Base-by-base conservation (phyloP, 2,888 invertebrate genomes). In the Globia sparganii region DNA sequence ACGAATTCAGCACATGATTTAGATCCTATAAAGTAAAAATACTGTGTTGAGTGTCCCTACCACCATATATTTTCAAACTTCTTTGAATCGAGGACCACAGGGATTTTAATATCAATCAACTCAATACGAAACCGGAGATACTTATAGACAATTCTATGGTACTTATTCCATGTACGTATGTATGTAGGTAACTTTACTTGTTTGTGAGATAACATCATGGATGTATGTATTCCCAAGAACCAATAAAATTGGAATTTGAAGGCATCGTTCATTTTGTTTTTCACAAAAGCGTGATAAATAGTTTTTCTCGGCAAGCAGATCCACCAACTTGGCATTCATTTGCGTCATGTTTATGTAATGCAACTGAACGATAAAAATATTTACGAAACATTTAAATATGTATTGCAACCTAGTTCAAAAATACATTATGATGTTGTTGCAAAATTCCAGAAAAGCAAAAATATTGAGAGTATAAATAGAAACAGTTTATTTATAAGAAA, bases 371-470 rank as follows among this genome's bases (percentile, higher is more conserved):
- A 56, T 40, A 72, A 73, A 75, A 70, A 68, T 78, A 69, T 66
- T 84, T 64, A 28, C 64, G 61, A 70, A 84, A 73, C 53, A 34
- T 81, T 72, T 62, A 18, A 58, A 56, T 71, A 25, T 21, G 11
- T 46, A n/a, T 69, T 74, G 59, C 69, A 75, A 83, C 31, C 73
- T 25, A 74, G 53, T 68, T 77, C 66, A 64, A 37, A 59, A 73
- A 76, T 53, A 62, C 58, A 67, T 66, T 37, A 58, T 43, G 37
- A 77, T 37, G 28, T 62, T 58, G 59, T 82, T 74, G 74, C 68
- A 62, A 69, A 76, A 62, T 72, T 59, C 58, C 62, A 66, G 62
- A 66, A 73, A 73, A n/a, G 21, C 40, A 56, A 28, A n/a, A 31
- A 80, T 78, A 62, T 43, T 66, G 15, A 56, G 31, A 34, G 58